phyloP scores from a whole-genome alignment of 2,888 invertebrate species.

The Drosophila imparisetae region DNA sequence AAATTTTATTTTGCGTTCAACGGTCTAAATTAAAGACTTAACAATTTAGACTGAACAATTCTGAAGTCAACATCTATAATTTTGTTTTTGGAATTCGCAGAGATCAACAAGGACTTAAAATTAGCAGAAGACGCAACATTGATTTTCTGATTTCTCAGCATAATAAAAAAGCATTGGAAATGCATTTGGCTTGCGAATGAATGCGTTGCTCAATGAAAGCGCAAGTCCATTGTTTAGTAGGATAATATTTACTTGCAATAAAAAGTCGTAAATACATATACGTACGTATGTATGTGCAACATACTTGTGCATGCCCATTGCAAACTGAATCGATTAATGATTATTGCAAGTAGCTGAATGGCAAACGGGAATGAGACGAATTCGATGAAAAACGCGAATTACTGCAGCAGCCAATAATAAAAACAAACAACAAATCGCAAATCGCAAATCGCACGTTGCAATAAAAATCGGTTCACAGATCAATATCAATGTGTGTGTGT shows the following conservation, averaged over 20 bases:
- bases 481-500: conserved; percentile 36
- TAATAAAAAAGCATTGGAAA: not conserved
- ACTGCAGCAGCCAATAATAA: conserved; percentile 62
- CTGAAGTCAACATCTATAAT: not conserved
- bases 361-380: conserved; percentile 44
- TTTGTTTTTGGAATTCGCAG: not conserved
- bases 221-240: conserved; percentile 20
- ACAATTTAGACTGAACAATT: too few relatives aligned
- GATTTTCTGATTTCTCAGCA: not conserved
- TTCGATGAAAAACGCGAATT: conserved; percentile 68
- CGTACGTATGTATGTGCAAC: not conserved
- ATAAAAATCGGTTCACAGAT: conserved; percentile 68
- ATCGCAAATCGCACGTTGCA: conserved; percentile 59
- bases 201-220: not conserved
- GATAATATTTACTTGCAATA: conserved; percentile 48
- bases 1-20: too few relatives aligned
- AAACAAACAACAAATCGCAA: conserved; percentile 73
- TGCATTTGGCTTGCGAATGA: not conserved
- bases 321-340: conserved; percentile 40
- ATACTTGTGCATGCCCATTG: not conserved
- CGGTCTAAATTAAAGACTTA: too few relatives aligned
- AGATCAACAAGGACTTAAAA: not conserved
- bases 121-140: not conserved
- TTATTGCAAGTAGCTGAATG: conserved; percentile 45
- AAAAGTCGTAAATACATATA: conserved; percentile 7